phyloP scores from a whole-genome alignment of 2,113 vertebrate genomes.

The Rhagologus leucostigma region DNA sequence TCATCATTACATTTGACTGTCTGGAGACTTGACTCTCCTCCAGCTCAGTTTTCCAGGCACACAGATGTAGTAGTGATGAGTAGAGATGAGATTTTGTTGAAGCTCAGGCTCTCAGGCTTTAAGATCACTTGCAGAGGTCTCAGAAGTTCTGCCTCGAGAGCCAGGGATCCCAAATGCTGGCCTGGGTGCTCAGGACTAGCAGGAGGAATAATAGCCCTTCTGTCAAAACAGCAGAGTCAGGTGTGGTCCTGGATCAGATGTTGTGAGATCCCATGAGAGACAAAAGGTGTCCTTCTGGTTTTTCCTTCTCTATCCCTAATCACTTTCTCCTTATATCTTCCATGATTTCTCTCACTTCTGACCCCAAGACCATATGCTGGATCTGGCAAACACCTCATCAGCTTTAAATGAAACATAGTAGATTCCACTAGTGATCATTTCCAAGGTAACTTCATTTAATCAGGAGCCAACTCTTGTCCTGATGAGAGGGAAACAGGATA shows the following conservation, averaged over 20 bases:
- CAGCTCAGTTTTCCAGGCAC: background rate
- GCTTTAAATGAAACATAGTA: background rate
- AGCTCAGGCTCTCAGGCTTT: background rate
- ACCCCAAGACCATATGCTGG: background rate
- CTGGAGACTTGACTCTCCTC: background rate
- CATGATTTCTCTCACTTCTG: background rate
- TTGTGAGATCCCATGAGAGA: background rate
- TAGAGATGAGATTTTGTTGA: background rate
- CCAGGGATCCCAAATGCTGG: background rate
- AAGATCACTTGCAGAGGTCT: background rate
- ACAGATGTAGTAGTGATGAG: background rate
- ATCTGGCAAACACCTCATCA: background rate
- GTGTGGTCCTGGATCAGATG: background rate
- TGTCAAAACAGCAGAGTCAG: background rate
- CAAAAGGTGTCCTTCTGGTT: background rate
- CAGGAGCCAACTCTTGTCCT: background rate
- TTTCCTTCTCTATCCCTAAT: background rate
- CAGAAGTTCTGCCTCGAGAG: background rate
- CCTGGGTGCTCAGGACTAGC: background rate
- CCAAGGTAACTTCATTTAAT: background rate
- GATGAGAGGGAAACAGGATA: background rate
- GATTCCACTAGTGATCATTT: background rate
- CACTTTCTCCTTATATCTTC: background rate
- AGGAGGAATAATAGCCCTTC: background rate
- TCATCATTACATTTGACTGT: background rate